A percentile compares a stretch with the other conserved stretches of the same genome.
Evolutionary conservation across 2,113 vertebrate species (phyloP).

Genomic region (Myiagra hebetior): DNA sequence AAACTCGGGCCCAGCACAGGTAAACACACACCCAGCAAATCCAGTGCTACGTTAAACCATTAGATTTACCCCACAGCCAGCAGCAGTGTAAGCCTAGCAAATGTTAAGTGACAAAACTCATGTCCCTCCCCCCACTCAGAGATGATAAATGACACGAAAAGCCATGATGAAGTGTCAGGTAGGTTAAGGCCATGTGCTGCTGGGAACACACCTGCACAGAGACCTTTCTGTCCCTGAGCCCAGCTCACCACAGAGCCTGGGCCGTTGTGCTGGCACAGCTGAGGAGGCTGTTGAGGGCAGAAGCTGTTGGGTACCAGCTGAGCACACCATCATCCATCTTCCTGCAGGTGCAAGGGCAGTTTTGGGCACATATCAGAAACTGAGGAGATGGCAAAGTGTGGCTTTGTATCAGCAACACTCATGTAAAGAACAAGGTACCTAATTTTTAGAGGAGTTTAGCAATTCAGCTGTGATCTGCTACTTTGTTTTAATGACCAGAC

Average conservation of each 20-base stretch:
- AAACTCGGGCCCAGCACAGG: neutral
- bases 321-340: neutral
- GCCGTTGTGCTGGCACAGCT: neutral
- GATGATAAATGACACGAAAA: fast-evolving
- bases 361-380: neutral
- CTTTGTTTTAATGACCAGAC: neutral
- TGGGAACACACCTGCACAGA: neutral
- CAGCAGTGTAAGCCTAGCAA: neutral
- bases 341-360: neutral
- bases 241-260: neutral
- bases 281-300: neutral
- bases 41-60: neutral
- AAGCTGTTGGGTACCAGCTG: neutral
- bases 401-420: neutral
- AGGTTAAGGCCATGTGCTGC: fast-evolving
- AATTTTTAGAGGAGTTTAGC: neutral
- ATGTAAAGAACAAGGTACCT: neutral
- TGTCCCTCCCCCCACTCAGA: neutral
- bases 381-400: neutral
- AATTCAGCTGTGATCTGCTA: neutral
- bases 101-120: neutral
- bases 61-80: neutral
- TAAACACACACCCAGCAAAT: neutral
- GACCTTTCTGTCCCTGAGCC: neutral
- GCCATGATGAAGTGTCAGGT: neutral